These are phyloP conservation scores for Danio kyathit DNA, from an alignment of 2,797 vertebrate species.

Conservation along the genomic window DNA sequence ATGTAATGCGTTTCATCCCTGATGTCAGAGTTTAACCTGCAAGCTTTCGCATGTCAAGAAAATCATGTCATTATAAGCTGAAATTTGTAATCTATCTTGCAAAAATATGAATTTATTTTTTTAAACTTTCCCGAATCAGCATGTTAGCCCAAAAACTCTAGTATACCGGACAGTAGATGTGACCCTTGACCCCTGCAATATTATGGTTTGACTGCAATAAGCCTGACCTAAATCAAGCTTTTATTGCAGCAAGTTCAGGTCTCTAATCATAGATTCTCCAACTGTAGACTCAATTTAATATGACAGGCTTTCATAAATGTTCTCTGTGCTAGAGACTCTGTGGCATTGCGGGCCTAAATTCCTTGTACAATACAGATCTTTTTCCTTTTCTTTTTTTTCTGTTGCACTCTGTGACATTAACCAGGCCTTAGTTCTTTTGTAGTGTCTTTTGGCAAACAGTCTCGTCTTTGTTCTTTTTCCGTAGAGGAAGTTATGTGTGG, in stretches of 20 bases:
- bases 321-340: slow-evolving; percentile 6
- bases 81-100: slow-evolving; percentile 1
- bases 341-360: slow-evolving; percentile 6
- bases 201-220: slow-evolving; percentile 18
- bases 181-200: slow-evolving; percentile 1
- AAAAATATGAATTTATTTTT: too few relatives aligned
- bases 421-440: not conserved
- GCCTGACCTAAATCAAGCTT: slow-evolving; percentile 12
- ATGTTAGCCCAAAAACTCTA: not conserved
- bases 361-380: slow-evolving; percentile 3
- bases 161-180: not conserved
- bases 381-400: slow-evolving; percentile 9
- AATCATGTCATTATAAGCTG: not conserved
- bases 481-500: slow-evolving; percentile 77
- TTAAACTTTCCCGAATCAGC: too few relatives aligned
- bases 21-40: not conserved
- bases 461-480: slow-evolving; percentile 29
- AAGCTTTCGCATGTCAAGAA: not conserved
- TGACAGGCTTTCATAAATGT: not conserved
- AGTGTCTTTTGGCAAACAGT: slow-evolving; percentile 27
- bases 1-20: not conserved
- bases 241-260: not conserved
- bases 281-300: not conserved
- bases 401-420: not conserved
- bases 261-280: not conserved